Conservation (phyloP, 1,140 invertebrate genomes). For the Scaptomyza montana region DNA sequence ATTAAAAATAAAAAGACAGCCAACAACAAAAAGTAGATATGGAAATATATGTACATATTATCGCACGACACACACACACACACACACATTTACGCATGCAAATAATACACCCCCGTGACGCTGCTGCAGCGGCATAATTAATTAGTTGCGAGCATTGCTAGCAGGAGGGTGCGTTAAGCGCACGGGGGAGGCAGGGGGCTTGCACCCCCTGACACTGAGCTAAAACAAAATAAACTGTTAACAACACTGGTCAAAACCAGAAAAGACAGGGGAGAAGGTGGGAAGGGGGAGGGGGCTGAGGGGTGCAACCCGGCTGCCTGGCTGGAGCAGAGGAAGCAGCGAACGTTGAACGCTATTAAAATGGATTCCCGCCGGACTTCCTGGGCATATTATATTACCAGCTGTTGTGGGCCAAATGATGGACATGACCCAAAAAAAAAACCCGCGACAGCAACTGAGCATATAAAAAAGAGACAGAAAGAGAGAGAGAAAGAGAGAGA, state of each 20-base stretch:
- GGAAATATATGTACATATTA: slow-evolving; percentile 57
- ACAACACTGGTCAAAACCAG: slow-evolving; percentile 40
- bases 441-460: slow-evolving; percentile 43
- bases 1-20: too few relatives aligned
- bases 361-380: slow-evolving; percentile 81
- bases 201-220: neutral
- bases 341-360: slow-evolving; percentile 64
- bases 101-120: slow-evolving; percentile 78
- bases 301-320: too few relatives aligned
- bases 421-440: slow-evolving; percentile 74
- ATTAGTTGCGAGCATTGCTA: slow-evolving; percentile 58
- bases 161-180: neutral
- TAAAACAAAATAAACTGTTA: slow-evolving; percentile 43
- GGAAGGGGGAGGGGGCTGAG: neutral
- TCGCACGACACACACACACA: slow-evolving; percentile 33
- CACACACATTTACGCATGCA: slow-evolving; percentile 38
- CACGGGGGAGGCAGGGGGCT: neutral
- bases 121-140: slow-evolving; percentile 77
- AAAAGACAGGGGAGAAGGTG: neutral
- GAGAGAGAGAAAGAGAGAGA: neutral
- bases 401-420: slow-evolving; percentile 60
- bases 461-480: neutral
- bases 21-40: slow-evolving; percentile 33
- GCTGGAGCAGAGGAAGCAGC: slow-evolving; percentile 17
- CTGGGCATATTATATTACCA: slow-evolving; percentile 77